Conservation (phyloP, 2,888 invertebrate genomes). For the Leucozona laternaria region DNA sequence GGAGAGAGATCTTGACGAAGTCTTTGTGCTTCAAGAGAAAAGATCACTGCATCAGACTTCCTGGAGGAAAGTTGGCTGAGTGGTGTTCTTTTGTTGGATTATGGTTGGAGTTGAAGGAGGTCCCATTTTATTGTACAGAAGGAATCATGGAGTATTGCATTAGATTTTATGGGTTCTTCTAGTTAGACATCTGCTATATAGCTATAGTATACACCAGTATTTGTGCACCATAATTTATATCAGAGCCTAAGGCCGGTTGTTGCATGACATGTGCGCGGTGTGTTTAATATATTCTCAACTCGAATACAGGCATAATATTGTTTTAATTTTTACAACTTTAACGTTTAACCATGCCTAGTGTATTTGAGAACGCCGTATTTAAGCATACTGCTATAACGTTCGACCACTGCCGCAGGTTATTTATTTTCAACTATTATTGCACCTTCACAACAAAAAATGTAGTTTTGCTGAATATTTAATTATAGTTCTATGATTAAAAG, state of each 20-base stretch:
- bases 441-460: background rate
- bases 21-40: background rate
- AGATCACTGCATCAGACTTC: background rate
- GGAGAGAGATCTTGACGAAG: background rate
- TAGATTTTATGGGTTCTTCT: conserved; percentile 1
- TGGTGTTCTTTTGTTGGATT: background rate
- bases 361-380: background rate
- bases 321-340: conserved; percentile 1
- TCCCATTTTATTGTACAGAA: background rate
- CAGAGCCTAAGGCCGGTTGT: conserved; percentile 8
- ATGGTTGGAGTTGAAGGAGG: background rate
- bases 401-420: background rate
- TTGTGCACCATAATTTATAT: background rate
- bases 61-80: background rate
- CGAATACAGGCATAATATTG: background rate
- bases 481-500: too few relatives aligned
- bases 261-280: background rate
- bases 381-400: background rate
- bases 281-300: background rate
- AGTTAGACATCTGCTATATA: background rate
- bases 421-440: conserved; percentile 11
- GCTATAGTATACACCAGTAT: background rate
- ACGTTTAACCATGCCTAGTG: conserved; percentile 3
- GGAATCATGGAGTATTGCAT: background rate
- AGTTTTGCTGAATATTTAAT: too few relatives aligned